Percentiles rank a stretch among this genome's conserved stretches.
These are phyloP conservation scores for Pogonocichla stellata DNA, from an alignment of 2,113 vertebrate genomes.

Conservation along the genomic window DNA sequence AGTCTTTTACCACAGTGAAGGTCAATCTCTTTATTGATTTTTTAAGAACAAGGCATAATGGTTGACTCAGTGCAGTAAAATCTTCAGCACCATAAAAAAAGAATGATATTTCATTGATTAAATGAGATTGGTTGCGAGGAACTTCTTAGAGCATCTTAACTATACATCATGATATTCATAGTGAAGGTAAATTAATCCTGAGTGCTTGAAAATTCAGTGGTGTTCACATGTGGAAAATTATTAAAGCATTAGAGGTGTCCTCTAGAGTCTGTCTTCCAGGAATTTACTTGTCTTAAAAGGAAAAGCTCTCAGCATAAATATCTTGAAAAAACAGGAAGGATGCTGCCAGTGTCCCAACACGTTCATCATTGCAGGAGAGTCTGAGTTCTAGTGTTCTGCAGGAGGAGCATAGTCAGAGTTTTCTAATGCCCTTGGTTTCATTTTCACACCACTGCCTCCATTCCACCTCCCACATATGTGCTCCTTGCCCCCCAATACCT, in stretches of 20 bases:
- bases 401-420: neutral
- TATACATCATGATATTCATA: neutral
- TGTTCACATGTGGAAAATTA: neutral
- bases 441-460: neutral
- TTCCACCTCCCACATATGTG: neutral
- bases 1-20: neutral
- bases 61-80: neutral
- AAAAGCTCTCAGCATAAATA: neutral
- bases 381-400: neutral
- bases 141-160: neutral
- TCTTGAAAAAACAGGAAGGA: neutral
- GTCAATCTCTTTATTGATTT: neutral
- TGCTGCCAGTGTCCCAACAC: neutral
- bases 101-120: neutral
- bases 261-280: neutral
- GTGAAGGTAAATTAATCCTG: neutral
- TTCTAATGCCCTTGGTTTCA: neutral
- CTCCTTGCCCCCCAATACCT: neutral
- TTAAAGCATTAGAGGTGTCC: neutral
- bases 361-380: neutral
- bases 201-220: neutral
- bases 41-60: neutral
- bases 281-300: neutral
- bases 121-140: neutral
- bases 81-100: neutral